Percentiles rank a stretch among this genome's conserved stretches.
phyloP scores from a whole-genome alignment of 2,797 vertebrate genomes.

The Scomberomorus guttatus region DNA sequence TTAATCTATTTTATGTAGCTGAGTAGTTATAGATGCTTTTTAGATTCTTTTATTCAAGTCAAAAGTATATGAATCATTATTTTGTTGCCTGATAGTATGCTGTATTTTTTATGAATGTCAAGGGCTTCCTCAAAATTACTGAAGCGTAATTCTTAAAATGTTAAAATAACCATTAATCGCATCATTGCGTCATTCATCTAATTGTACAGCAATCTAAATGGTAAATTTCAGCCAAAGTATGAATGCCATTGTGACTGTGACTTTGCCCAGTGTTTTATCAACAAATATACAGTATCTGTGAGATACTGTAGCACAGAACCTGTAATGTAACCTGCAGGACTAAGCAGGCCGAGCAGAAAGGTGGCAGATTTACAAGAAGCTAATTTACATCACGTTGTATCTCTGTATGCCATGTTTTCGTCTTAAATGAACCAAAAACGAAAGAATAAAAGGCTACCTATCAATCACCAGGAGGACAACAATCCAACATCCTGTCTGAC shows the following conservation, averaged over 20 bases:
- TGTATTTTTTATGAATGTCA: conserved; percentile 92
- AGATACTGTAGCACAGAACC: conserved; percentile 29
- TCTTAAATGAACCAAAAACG: conserved; percentile 75
- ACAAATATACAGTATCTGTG: conserved; percentile 31
- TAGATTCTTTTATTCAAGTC: conserved; percentile 59
- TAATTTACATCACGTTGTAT: conserved; percentile 22
- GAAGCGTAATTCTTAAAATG: conserved; percentile 35
- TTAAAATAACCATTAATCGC: background rate
- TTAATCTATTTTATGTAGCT: conserved; percentile 63
- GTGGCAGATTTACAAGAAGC: conserved; percentile 26
- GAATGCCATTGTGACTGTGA: conserved; percentile 35
- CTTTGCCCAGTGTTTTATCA: conserved; percentile 41
- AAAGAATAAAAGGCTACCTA: conserved; percentile 61
- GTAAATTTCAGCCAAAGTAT: conserved; percentile 70
- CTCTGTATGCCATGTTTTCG: conserved; percentile 40
- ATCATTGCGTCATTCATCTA: conserved; percentile 31
- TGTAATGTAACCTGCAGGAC: conserved; percentile 29
- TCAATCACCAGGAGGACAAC: conserved; percentile 75
- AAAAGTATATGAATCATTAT: conserved; percentile 63
- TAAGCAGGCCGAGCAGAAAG: conserved; percentile 21
- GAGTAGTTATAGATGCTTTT: conserved; percentile 58
- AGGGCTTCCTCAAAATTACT: conserved; percentile 86
- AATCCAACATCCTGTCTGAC: conserved; percentile 70
- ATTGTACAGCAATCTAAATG: conserved; percentile 46
- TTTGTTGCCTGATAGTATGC: conserved; percentile 91